Evolutionary conservation across 2,888 invertebrate species (phyloP), one percentile per base, ranked within the genome.

Genomic region (Oxytorus armatus): DNA sequence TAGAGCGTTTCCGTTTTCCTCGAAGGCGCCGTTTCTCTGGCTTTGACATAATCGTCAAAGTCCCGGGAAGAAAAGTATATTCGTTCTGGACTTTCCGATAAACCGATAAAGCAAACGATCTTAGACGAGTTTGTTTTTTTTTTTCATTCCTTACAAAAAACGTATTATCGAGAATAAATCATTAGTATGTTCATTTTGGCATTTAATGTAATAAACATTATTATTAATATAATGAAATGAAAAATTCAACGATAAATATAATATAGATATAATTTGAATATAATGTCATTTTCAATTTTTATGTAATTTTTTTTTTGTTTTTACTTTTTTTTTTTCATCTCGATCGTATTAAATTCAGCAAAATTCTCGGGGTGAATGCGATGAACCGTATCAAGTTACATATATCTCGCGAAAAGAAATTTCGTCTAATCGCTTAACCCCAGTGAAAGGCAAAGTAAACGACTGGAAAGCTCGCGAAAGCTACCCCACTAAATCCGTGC

Each of bases 401-500:
- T 65, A 57, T 68, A 78, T 69, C 49, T 75, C 69, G 49, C 61
- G 74, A 65, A 69, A 79, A 74, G 69, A 75, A 74, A 79, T 69
- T 74, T 55, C 55, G 69, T 74, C 65, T 74, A 79, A 79, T 79
- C 79, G 79, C 79, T 79, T 75, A 79, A 79, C 79, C 79, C 75
- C 55, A 18, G 75, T n/a, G 18, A 75, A 69, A 69, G 69, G 74
- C 65, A 79, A 79, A 79, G 79, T 79, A 79, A 79, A 74, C 75
- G 79, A 79, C 74, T 79, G 74, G 63, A 79, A 75, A 78, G 78
- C 74, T 74, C 68, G 61, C 49, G 36, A 73, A 68, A 78, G 78
- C 73, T 73, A 53, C 44, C 61, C 51, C 68, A 59, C 73, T 78
- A 78, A 78, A 78, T 78, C 78, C 73, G 68, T 61, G 74, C 61